Percentiles rank a stretch among this genome's conserved stretches.
Evolutionary conservation across 2,797 vertebrate genomes (phyloP).

Genomic region (Hyperoplus lanceolatus): DNA sequence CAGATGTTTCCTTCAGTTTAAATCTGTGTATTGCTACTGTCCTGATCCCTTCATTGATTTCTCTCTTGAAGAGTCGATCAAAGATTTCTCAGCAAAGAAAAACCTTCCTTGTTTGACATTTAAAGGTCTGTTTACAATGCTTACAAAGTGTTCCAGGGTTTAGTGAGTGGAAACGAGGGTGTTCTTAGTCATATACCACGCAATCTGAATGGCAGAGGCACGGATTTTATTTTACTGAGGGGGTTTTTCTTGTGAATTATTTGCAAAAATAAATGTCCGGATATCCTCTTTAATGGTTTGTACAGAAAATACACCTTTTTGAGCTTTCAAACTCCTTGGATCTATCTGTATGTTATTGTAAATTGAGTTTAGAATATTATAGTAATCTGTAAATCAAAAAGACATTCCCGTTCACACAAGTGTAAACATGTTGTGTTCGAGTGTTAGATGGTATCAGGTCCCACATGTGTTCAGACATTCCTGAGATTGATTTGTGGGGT

Average conservation of each 20-base stretch:
- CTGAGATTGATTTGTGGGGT: constrained; percentile 26
- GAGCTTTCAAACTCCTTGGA: neutral
- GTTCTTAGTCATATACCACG: constrained; percentile 47
- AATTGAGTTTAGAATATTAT: neutral
- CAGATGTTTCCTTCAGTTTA: constrained; percentile 1
- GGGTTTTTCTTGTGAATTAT: constrained; percentile 36
- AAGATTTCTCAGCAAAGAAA: constrained; percentile 15
- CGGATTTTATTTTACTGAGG: constrained; percentile 14
- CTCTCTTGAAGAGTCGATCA: constrained; percentile 27
- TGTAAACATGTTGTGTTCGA: neutral
- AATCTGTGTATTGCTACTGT: constrained; percentile 20
- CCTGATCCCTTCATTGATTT: constrained; percentile 52
- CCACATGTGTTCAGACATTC: neutral
- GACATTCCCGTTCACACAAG: neutral
- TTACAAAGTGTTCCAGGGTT: constrained; percentile 2
- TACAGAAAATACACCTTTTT: neutral
- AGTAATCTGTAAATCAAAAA: neutral
- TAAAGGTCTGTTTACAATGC: constrained; percentile 20
- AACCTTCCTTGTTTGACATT: constrained; percentile 37
- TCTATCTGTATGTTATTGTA: neutral
- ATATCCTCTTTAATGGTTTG: constrained; percentile 36
- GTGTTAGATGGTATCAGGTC: neutral
- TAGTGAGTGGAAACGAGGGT: constrained; percentile 31
- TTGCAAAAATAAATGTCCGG: constrained; percentile 22
- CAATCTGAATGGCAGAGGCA: constrained; percentile 18